phyloP scores from a whole-genome alignment of 2,113 vertebrate genomes.

The Semnornis frantzii region DNA sequence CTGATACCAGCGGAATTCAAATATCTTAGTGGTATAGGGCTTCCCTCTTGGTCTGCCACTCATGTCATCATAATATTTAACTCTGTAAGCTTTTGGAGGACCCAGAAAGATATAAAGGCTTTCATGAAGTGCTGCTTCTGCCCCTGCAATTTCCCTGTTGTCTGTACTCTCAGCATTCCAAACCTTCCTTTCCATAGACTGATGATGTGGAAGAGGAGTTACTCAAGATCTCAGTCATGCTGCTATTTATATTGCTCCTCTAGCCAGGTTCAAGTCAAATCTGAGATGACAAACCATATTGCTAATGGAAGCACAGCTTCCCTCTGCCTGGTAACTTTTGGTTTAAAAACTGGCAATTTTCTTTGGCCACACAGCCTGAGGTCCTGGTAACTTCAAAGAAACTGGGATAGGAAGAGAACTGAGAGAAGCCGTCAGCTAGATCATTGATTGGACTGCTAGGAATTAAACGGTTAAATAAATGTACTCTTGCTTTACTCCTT shows the following conservation, averaged over 20 bases:
- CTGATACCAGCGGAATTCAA: not conserved
- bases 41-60: not conserved
- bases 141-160: not conserved
- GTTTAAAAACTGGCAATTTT: not conserved
- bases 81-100: not conserved
- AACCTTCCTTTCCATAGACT: not conserved
- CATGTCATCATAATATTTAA: not conserved
- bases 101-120: not conserved
- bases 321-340: not conserved
- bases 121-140: not conserved
- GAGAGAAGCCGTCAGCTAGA: not conserved
- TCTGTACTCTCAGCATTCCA: not conserved
- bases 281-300: not conserved
- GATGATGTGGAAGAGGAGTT: not conserved
- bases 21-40: not conserved
- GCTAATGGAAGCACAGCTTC: accelerated
- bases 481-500: not conserved
- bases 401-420: not conserved
- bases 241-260: not conserved
- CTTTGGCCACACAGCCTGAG: not conserved
- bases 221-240: not conserved
- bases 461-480: not conserved
- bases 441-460: not conserved
- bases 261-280: not conserved
- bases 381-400: not conserved